Evolutionary conservation across 2,797 vertebrate species (phyloP), one percentile per base, ranked within the genome.

Genomic region (Microcaecilia unicolor): DNA sequence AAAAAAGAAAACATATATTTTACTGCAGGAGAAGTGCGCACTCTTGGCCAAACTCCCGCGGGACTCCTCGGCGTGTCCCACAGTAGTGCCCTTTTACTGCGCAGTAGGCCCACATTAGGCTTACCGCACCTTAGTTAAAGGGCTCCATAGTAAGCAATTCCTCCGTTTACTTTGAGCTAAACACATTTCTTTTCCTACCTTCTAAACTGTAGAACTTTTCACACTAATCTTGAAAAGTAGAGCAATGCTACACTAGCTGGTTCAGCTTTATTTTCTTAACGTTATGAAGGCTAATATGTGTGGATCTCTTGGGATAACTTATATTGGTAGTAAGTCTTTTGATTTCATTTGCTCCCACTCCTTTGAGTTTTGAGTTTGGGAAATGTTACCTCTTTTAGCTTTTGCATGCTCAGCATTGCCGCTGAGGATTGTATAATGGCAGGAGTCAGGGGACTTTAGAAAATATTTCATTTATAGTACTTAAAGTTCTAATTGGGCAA

Each of bases 261-360:
- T 58, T 50, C 39, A 48, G 25, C 42, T 58, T 12, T 17, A 28
- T 54, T 53, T 52, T 22, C 25, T 32, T 31, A 19, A 35, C n/a
- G 44, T 53, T 55, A 36, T 19, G 53, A 45, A 44, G 17, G 13
- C 7, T 18, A 62, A 18, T 28, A 32, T 58, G 43, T 18, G 20
- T 31, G 36, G 42, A 38, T 34, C 52, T 57, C 39, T 9, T 23
- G 57, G 44, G 57, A 51, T 27, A 22, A 37, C 23, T 28, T 33
- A 15, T 27, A 28, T 68, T 56, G 38, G 63, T 53, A 33, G 39
- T 45, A 37, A 61, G 55, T 29, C 34, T 47, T 62, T 67, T 70
- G 33, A 41, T 37, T 31, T 44, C n/a, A n/a, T n/a, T n/a, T n/a
- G n/a, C n/a, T n/a, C 41, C 31, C 15, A 46, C 27, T 61, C 47